phyloP scores from a whole-genome alignment of 2,113 vertebrate genomes.

The Acrocephalus kingi region DNA sequence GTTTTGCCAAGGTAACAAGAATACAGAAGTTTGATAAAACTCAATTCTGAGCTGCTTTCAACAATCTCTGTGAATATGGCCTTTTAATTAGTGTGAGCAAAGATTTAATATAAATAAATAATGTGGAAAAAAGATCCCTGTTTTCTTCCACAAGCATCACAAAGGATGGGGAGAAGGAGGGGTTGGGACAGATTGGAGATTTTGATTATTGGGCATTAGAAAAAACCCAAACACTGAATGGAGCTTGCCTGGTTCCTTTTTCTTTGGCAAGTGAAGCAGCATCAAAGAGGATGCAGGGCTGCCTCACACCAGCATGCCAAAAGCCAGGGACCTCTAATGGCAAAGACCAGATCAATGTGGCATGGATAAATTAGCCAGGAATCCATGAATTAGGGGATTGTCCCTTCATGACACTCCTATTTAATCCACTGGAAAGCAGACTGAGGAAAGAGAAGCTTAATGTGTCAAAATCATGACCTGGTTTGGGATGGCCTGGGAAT shows the following conservation, averaged over 20 bases:
- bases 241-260: neutral
- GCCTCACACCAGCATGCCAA: constrained; percentile 56
- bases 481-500: constrained; percentile 49
- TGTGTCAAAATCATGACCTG: constrained; percentile 61
- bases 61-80: neutral
- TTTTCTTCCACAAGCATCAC: constrained; percentile 17
- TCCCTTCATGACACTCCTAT: constrained; percentile 52
- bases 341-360: constrained; percentile 66
- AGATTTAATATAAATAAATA: constrained; percentile 47
- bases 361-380: constrained; percentile 69
- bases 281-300: constrained; percentile 48
- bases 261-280: constrained; percentile 18
- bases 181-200: neutral
- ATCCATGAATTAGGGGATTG: constrained; percentile 70
- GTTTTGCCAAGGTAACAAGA: constrained; percentile 24
- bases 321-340: constrained; percentile 59
- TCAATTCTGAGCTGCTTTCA: constrained; percentile 13
- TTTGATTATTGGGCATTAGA: constrained; percentile 29
- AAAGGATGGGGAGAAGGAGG: neutral
- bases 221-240: neutral
- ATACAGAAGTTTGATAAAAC: constrained; percentile 18
- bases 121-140: neutral
- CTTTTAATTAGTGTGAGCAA: constrained; percentile 34
- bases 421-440: constrained; percentile 59
- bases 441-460: constrained; percentile 46